Evolutionary conservation across 2,113 vertebrate genomes (phyloP).

Genomic region (Callocephalon fimbriatum): DNA sequence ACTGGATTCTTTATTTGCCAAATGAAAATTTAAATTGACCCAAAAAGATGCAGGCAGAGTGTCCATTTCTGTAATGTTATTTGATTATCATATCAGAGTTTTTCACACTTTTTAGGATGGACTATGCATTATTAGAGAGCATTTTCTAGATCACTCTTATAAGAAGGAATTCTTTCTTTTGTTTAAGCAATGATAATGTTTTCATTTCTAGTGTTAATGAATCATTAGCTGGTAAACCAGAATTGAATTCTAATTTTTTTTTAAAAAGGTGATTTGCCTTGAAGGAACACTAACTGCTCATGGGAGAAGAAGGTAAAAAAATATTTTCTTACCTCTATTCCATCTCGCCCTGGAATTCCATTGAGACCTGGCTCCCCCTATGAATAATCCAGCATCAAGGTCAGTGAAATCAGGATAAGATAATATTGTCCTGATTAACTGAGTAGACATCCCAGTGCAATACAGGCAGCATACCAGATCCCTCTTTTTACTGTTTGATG

Average conservation of each 20-base stretch:
- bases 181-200: not conserved
- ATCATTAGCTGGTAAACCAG: not conserved
- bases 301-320: not conserved
- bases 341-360: conserved; percentile 86
- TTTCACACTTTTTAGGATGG: not conserved
- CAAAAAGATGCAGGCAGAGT: not conserved
- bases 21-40: not conserved
- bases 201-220: not conserved
- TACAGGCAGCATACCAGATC: not conserved
- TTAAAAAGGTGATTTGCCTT: not conserved
- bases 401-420: not conserved
- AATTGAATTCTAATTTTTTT: not conserved
- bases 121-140: not conserved
- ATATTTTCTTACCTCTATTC: conserved; percentile 80
- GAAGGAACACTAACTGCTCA: not conserved
- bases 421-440: not conserved
- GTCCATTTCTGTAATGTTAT: not conserved
- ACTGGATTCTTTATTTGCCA: not conserved
- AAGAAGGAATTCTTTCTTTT: not conserved
- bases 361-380: conserved; percentile 87
- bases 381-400: not conserved
- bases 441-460: not conserved
- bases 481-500: not conserved
- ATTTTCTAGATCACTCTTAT: not conserved
- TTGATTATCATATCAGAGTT: not conserved